phyloP scores from a whole-genome alignment of 1,140 invertebrate species.

The Drosophila nigromelanica region DNA sequence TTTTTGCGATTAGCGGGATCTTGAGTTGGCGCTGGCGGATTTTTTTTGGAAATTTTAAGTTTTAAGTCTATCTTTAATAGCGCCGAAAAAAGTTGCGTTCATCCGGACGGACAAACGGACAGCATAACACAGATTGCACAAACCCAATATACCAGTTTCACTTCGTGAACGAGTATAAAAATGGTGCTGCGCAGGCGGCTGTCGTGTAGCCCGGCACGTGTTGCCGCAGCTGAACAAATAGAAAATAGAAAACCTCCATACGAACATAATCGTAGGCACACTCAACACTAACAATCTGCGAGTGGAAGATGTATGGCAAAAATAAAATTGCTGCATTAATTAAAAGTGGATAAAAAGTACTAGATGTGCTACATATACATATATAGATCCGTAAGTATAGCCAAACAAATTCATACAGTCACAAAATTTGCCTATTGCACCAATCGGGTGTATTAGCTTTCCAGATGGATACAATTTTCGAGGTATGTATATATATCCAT shows the following conservation, averaged over 20 bases:
- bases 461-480: not conserved
- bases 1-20: no score
- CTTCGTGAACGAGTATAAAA: not conserved
- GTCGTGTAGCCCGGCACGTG: slow-evolving; percentile 50
- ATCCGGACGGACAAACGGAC: no score
- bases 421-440: slow-evolving; percentile 4
- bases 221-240: slow-evolving; percentile 56
- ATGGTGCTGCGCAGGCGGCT: slow-evolving; percentile 8
- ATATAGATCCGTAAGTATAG: not conserved
- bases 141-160: not conserved
- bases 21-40: no score
- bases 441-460: slow-evolving; percentile 3
- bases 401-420: not conserved
- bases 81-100: no score
- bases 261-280: slow-evolving; percentile 4
- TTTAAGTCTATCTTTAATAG: no score
- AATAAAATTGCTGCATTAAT: slow-evolving; percentile 53
- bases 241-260: slow-evolving; percentile 12
- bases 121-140: no score
- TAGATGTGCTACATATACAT: not conserved
- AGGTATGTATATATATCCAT: not conserved
- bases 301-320: slow-evolving; percentile 26
- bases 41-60: no score
- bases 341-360: slow-evolving; percentile 19
- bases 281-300: slow-evolving; percentile 4